phyloP scores from a whole-genome alignment of 2,113 vertebrate genomes.

The Marmota monax region DNA sequence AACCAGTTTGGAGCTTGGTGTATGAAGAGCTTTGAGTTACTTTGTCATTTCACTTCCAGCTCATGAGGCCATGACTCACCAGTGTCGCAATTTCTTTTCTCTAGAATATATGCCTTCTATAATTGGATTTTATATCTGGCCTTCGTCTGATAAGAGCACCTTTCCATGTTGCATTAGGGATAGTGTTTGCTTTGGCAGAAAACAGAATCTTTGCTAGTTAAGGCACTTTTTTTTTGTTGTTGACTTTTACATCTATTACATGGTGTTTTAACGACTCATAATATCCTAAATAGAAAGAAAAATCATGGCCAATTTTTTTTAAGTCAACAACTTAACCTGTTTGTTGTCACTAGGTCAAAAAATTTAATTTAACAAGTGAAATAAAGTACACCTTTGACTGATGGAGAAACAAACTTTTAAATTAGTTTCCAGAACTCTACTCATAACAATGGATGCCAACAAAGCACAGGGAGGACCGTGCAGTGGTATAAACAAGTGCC shows the following conservation, averaged over 20 bases:
- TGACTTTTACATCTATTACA: constrained; percentile 76
- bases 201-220: constrained; percentile 71
- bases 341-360: constrained; percentile 76
- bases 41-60: background rate
- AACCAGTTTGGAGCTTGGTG: background rate
- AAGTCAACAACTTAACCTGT: constrained; percentile 46
- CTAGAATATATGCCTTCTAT: background rate
- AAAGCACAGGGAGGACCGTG: constrained; percentile 40
- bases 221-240: constrained; percentile 69
- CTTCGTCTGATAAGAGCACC: background rate
- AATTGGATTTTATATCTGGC: constrained; percentile 46
- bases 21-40: background rate
- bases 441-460: constrained; percentile 45
- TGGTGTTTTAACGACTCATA: constrained; percentile 58
- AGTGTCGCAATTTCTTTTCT: background rate
- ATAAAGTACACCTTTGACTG: background rate
- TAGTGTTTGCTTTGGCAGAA: constrained; percentile 76
- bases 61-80: background rate
- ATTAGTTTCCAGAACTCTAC: constrained; percentile 27
- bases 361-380: constrained; percentile 26
- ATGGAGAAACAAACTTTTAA: background rate
- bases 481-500: background rate
- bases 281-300: constrained; percentile 74
- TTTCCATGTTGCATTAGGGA: constrained; percentile 47
- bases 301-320: constrained; percentile 21